Evolutionary conservation across 2,888 invertebrate species (phyloP), one percentile per base, ranked within the genome.

Genomic region (Andricus curvator): DNA sequence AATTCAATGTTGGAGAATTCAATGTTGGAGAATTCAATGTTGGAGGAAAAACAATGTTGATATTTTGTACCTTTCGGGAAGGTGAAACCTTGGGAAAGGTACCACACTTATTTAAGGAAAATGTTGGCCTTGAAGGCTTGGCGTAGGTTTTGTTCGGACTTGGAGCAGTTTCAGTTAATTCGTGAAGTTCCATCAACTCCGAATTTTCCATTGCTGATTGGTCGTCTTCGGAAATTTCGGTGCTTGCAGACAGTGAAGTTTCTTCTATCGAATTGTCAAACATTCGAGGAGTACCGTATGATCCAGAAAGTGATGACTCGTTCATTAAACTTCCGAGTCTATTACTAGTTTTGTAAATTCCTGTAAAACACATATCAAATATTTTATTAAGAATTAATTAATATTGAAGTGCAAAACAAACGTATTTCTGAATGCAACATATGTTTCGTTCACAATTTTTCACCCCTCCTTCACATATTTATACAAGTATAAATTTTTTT

Each of bases 71-170:
- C 48, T 89, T 91, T 17, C 88, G 83, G 2, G 89, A 88, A 0
- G 88, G 89, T 1, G 89, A 89, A 5, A 87, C 37, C 20, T 87
- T 87, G 0, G 91, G 90, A 41, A 86, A 89, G 0, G 90, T 90
- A n/a, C 82, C 81, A 64, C 88, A 88, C 9, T 81, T 78, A 37
- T 85, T 82, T 15, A 8, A 22, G 3, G 67, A n/a, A 0, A 77
- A 15, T 4, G 68, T 80, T 17, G 80, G 33, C 56, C 77, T 81
- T 22, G 78, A 8, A 2, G 51, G 11, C 8, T 48, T 76, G 13
- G 68, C 66, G n/a, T 1, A 15, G n/a, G 20, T 41, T 22, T n/a
- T 2, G 6, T 77, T 78, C 15, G 4, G 0, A 0, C 17, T 11
- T 56, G 13, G 13, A 29, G 29, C 13, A 41, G 22, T 4, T 41